These are phyloP conservation scores for Ptychochromis oligacanthus DNA, from an alignment of 2,113 vertebrate genomes.

Conservation along the genomic window DNA sequence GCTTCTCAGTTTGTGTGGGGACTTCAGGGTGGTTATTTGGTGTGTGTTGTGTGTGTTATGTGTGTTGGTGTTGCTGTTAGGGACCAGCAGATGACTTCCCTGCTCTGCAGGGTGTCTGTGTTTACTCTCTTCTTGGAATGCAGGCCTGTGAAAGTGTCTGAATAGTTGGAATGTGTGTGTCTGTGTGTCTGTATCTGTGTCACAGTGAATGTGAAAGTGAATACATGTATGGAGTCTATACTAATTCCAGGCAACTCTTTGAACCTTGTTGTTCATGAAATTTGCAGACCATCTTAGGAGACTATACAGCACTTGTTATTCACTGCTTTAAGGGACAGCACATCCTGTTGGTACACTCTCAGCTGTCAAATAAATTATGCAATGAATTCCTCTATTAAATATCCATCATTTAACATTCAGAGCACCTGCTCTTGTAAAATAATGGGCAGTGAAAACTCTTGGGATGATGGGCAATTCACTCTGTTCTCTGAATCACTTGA, in stretches of 20 bases:
- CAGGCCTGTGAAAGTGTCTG: conserved; percentile 64
- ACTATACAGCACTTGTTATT: conserved; percentile 32
- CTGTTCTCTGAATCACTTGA: not conserved
- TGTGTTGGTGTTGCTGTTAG: conserved; percentile 59
- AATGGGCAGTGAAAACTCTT: not conserved
- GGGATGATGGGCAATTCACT: not conserved
- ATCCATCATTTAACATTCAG: not conserved
- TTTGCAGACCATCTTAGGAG: conserved; percentile 24
- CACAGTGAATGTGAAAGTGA: conserved; percentile 45
- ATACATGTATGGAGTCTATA: conserved; percentile 40
- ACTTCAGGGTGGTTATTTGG: conserved; percentile 17
- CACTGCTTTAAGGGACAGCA: not conserved
- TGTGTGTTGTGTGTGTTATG: not conserved
- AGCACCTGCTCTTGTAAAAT: not conserved
- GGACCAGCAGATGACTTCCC: conserved; percentile 67
- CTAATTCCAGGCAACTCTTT: conserved; percentile 52
- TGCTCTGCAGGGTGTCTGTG: conserved; percentile 69
- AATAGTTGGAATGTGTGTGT: conserved; percentile 60
- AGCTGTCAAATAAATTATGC: conserved; percentile 10
- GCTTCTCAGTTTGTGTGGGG: conserved; percentile 22
- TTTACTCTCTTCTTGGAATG: conserved; percentile 73
- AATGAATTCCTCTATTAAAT: not conserved
- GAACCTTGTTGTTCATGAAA: conserved; percentile 29
- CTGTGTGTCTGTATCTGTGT: conserved; percentile 24
- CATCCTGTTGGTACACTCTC: not conserved